Base-by-base conservation (phyloP, 1,140 invertebrate species). In the Saxidomus purpurata region DNA sequence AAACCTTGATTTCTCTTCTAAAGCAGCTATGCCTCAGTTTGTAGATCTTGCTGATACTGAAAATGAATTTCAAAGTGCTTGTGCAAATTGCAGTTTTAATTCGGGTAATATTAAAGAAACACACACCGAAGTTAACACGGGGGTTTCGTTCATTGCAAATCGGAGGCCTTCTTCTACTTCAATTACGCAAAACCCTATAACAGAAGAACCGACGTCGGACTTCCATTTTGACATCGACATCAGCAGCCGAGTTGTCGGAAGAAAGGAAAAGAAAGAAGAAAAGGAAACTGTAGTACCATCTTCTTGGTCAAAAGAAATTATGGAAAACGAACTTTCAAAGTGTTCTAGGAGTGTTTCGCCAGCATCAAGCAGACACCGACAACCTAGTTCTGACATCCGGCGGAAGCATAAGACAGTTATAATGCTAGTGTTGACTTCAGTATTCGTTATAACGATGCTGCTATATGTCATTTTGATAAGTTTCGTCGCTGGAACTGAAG, bases 351-450 rank as follows among this genome's bases (percentile, higher is more conserved):
- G 3, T 19, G 3, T 25, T 15, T 31, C 61, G 9, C 25, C 28
- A 67, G 34, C 11, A 28, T 3, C 1, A 2, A 3, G 22, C 4
- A 15, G 13, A 36, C n/a, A 25, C 0, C 6, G 49, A 55, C 15
- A 40, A 38, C 8, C 67, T 38, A 15, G 25, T 79, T n/a, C 22
- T n/a, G 9, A 22, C 1, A 22, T 9, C 2, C 0, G 76, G 9
- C 3, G n/a, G 38, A 36, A 25, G 17, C 43, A 15, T 11, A 82
- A 82, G 36, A 84, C 81, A 22, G 11, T 25, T 19, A 84, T 84
- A 47, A 69, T 71, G 61, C 34, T 84, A 13, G 34, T 84, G 3
- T 49, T 84, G 19, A 69, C 81, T 15, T 19, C 49, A 25, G 25
- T 25, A 22, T 84, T 84, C 36, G 40, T 84, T 17, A 31, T 69